Evolutionary conservation across 2,113 vertebrate species (phyloP).

Genomic region (Argyrosomus japonicus): DNA sequence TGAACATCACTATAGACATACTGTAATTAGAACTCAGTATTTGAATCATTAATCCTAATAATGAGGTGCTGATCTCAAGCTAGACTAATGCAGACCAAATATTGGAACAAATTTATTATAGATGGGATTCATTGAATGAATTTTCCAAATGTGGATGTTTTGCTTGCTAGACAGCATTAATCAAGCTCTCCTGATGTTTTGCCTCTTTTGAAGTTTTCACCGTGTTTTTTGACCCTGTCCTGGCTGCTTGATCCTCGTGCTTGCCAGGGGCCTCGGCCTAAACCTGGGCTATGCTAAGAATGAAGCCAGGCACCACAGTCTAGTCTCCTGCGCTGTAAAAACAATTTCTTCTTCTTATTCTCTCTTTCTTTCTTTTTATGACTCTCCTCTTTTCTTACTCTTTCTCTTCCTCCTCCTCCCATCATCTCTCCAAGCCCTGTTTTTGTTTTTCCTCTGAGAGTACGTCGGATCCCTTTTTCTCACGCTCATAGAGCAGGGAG

Average conservation of each 20-base stretch:
- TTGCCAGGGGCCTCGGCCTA: conserved; percentile 57
- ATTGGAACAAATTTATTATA: background rate
- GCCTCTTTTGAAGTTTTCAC: conserved; percentile 47
- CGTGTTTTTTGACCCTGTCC: conserved; percentile 28
- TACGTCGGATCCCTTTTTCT: conserved; percentile 49
- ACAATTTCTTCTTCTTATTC: conserved; percentile 49
- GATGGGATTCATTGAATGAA: conserved; percentile 8
- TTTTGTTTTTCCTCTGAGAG: conserved; percentile 58
- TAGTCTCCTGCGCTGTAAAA: conserved; percentile 55
- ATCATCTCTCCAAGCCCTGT: background rate
- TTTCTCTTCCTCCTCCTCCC: conserved; percentile 23
- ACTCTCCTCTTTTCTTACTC: conserved; percentile 12
- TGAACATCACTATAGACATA: conserved; percentile 17
- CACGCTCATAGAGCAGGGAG: conserved; percentile 54
- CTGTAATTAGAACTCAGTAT: conserved; percentile 1
- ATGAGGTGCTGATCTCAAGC: background rate
- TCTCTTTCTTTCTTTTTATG: conserved; percentile 20
- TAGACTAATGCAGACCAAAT: background rate
- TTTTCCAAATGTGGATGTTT: conserved; percentile 32
- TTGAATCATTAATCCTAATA: conserved; percentile 7
- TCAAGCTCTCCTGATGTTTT: conserved; percentile 38
- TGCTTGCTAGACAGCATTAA: conserved; percentile 25
- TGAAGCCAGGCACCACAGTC: conserved; percentile 73
- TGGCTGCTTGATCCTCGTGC: conserved; percentile 50
- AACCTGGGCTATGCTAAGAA: conserved; percentile 74